Base-by-base conservation (phyloP, 2,113 vertebrate species). In the Ariopsis seemanni region DNA sequence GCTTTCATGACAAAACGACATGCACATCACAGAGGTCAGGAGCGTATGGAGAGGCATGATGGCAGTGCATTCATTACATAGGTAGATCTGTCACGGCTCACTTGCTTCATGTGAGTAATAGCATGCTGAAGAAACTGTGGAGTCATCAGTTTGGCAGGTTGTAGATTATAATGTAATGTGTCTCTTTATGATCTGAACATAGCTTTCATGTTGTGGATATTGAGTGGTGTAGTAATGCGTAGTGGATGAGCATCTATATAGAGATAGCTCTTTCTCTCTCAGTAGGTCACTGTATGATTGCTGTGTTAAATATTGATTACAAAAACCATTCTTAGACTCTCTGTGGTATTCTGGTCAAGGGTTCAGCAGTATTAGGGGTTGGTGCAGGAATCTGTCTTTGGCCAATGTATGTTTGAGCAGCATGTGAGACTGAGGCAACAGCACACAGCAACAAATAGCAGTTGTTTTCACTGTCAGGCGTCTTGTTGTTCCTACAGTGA, bases 231-330 rank as follows among this genome's bases (percentile, higher is more conserved):
- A 58, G 53, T 62, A 60, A 42, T 34, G 55, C 4, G 9, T 48
- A 62, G 57, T 30, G 7, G 77, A 57, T 2, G 7, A 57, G 57
- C 52, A 30, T 42, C 60, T 27, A n/a, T 74, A 20, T n/a, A 18
- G 62, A 62, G 2, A 22, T 58, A 53, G 75, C 65, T 55, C 20
- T 42, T n/a, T 34, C 69, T 82, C 50, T 30, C 25, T 86, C 84
- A 58, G 65, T 77, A 57, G 86, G 85, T 82, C 62, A 84, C 65
- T 22, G 55, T 86, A 63, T 86, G 11, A 62, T 81, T 67, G 50
- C 77, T 55, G 85, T 88, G 90, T 87, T 83, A 84, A 87, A 87
- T 88, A 86, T 90, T 87, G 80, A 91, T 83, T 85, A 78, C 53
- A 15, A 65, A 78, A 65, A 48, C n/a, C 20, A 63, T 58, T 60